These are phyloP conservation scores for Sebastes paucispinis DNA, from an alignment of 2,797 vertebrate species.

Conservation along the genomic window DNA sequence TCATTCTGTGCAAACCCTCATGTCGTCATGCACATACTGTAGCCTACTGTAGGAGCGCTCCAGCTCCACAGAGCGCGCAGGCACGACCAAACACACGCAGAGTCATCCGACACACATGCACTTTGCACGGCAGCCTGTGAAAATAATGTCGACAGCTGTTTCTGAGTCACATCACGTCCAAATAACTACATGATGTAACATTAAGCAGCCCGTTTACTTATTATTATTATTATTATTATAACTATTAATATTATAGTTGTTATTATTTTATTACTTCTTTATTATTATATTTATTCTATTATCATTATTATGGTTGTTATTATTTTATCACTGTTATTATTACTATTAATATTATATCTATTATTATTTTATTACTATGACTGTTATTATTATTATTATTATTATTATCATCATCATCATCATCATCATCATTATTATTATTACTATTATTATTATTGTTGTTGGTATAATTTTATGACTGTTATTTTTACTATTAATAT, in stretches of 20 bases:
- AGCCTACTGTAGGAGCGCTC: constrained; percentile 67
- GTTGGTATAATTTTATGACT: too few relatives aligned
- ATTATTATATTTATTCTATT: too few relatives aligned
- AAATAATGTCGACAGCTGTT: not conserved
- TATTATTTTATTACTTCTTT: not conserved
- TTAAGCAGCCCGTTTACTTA: not conserved
- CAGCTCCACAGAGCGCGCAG: constrained; percentile 50
- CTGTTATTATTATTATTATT: too few relatives aligned
- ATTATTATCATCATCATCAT: too few relatives aligned
- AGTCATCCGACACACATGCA: constrained; percentile 62
- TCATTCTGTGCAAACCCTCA: constrained; percentile 81
- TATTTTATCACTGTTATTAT: not conserved
- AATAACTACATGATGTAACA: not conserved
- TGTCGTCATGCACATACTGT: constrained; percentile 74
- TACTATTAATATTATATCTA: too few relatives aligned
- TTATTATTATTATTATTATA: not conserved
- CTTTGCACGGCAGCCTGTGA: constrained; percentile 32
- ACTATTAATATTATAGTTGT: not conserved
- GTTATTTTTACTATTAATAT: too few relatives aligned
- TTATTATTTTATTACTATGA: too few relatives aligned
- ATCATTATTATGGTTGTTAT: not conserved
- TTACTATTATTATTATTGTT: not conserved
- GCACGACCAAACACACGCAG: constrained; percentile 53
- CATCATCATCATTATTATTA: too few relatives aligned
- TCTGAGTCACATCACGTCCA: not conserved